phyloP scores from a whole-genome alignment of 2,113 vertebrate genomes.

The Prochilodus magdalenae region DNA sequence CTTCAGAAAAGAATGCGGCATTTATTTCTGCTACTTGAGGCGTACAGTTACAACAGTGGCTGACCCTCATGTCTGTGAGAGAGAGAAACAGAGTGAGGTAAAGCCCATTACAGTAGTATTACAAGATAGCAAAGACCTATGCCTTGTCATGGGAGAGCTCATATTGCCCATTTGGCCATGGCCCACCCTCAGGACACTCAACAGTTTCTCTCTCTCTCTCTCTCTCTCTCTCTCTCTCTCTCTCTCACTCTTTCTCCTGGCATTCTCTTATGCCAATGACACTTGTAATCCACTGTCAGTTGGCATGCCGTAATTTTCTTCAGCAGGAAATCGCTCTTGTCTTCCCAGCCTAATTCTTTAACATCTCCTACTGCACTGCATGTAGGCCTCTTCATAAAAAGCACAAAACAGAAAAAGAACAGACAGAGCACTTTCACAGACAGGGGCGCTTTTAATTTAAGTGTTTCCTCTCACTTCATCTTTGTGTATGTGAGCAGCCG shows the following conservation, averaged over 20 bases:
- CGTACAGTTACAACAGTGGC: slow-evolving; percentile 4
- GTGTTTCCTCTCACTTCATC: slow-evolving; percentile 8
- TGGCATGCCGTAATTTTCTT: slow-evolving; percentile 68
- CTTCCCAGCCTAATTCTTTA: slow-evolving; percentile 65
- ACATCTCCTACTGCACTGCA: slow-evolving; percentile 66
- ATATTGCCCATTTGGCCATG: slow-evolving; percentile 63
- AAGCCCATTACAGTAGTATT: slow-evolving; percentile 62
- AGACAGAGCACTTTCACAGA: slow-evolving; percentile 22
- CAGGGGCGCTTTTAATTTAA: neutral
- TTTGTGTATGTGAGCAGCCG: slow-evolving; percentile 4
- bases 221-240: slow-evolving; percentile 54
- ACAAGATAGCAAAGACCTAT: slow-evolving; percentile 64
- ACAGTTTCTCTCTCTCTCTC: slow-evolving; percentile 60
- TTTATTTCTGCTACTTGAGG: slow-evolving; percentile 1
- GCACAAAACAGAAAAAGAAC: neutral
- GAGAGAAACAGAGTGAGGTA: slow-evolving; percentile 26
- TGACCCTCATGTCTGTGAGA: slow-evolving; percentile 25
- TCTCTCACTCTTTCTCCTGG: slow-evolving; percentile 38
- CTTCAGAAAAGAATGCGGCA: slow-evolving; percentile 18
- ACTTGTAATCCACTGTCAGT: slow-evolving; percentile 67
- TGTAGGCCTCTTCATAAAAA: slow-evolving; percentile 69
- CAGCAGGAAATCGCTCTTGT: slow-evolving; percentile 75
- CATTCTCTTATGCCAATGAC: slow-evolving; percentile 37
- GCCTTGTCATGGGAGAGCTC: slow-evolving; percentile 70
- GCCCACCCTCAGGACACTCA: no score